phyloP scores from a whole-genome alignment of 1,140 invertebrate species.

The Diachasmimorpha longicaudata region DNA sequence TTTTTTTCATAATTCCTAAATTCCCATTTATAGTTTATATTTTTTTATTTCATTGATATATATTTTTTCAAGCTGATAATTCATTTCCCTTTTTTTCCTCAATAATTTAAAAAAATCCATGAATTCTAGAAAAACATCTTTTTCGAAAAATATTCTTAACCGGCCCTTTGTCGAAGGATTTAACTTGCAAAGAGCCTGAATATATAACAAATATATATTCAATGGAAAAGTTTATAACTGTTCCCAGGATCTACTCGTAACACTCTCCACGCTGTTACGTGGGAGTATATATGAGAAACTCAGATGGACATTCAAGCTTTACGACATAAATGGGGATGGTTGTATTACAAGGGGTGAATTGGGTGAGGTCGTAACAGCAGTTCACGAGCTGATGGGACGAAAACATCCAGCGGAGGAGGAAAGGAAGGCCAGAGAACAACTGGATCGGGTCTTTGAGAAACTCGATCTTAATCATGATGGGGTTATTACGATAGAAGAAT shows the following conservation, averaged over 20 bases:
- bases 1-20: no score
- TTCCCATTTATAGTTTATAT: no score
- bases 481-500: constrained; percentile 95
- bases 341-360: constrained; percentile 90
- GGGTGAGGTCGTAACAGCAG: constrained; percentile 86
- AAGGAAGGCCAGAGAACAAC: constrained; percentile 79
- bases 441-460: constrained; percentile 87
- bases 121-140: no score
- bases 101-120: no score
- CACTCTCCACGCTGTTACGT: constrained; percentile 85
- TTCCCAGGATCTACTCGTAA: constrained; percentile 83
- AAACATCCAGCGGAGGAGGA: constrained; percentile 77
- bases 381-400: constrained; percentile 90
- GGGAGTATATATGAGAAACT: constrained; percentile 92
- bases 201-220: not conserved
- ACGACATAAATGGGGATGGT: constrained; percentile 94
- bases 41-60: no score
- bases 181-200: not conserved
- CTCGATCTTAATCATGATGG: constrained; percentile 93
- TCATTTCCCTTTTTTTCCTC: no score
- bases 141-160: no score
- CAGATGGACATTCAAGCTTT: constrained; percentile 92
- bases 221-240: not conserved
- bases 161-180: no score
- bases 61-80: no score